phyloP scores from a whole-genome alignment of 2,797 vertebrate genomes.

The Psittacula derbiana region DNA sequence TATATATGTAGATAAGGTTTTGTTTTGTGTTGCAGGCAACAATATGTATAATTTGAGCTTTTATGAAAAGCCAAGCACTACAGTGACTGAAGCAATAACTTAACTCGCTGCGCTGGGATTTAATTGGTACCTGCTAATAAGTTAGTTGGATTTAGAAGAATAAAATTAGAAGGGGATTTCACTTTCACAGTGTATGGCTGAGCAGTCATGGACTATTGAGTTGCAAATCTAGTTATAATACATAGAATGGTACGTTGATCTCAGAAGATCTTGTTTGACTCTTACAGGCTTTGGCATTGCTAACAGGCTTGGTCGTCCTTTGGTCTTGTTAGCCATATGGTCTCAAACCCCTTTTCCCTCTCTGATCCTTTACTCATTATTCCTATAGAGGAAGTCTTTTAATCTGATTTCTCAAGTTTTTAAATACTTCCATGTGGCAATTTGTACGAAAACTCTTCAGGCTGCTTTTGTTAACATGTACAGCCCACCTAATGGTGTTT shows the following conservation, averaged over 20 bases:
- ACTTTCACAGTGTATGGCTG: slow-evolving; percentile 43
- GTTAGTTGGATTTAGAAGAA: slow-evolving; percentile 40
- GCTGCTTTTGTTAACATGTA: neutral
- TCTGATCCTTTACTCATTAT: slow-evolving; percentile 9
- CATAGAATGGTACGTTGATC: slow-evolving; percentile 41
- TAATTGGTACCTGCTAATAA: slow-evolving; percentile 30
- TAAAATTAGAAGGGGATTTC: slow-evolving; percentile 45
- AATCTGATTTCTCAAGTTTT: neutral
- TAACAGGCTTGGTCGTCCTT: neutral
- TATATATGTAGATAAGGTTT: neutral
- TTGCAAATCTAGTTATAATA: slow-evolving; percentile 55
- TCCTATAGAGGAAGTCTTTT: neutral
- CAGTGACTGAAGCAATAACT: neutral
- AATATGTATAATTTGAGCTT: neutral
- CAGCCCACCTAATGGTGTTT: neutral
- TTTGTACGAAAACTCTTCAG: neutral
- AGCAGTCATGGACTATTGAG: slow-evolving; percentile 59
- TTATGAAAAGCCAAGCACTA: neutral
- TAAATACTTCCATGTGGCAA: neutral
- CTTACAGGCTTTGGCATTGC: slow-evolving; percentile 20
- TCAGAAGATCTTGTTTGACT: slow-evolving; percentile 59
- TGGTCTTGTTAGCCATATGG: neutral
- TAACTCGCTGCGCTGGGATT: neutral
- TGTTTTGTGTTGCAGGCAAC: neutral
- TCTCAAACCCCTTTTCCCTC: neutral